These are phyloP conservation scores for Hirundichthys speculiger DNA, from an alignment of 2,113 vertebrate species.

Conservation along the genomic window DNA sequence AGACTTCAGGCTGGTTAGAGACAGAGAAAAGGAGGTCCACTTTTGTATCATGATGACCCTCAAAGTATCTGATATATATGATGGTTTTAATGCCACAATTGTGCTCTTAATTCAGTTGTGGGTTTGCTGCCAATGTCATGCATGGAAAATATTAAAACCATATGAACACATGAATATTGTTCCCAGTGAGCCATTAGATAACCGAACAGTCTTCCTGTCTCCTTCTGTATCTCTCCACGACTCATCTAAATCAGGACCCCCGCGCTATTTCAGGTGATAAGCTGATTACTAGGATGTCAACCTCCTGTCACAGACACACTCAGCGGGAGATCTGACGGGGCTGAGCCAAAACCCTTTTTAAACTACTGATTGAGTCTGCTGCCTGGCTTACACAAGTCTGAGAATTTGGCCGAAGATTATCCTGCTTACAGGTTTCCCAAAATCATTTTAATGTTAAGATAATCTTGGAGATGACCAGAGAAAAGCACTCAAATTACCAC, in stretches of 20 bases:
- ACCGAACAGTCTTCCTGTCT: constrained; percentile 19
- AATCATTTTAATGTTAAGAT: constrained; percentile 4
- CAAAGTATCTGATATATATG: not conserved
- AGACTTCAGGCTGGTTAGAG: too few relatives aligned
- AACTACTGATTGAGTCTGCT: constrained; percentile 28
- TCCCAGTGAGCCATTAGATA: constrained; percentile 19
- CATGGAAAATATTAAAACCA: not conserved
- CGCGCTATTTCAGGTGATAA: constrained; percentile 57
- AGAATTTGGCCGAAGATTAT: constrained; percentile 28
- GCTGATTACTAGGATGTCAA: constrained; percentile 51
- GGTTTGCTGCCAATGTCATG: not conserved
- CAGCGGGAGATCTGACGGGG: constrained; percentile 39
- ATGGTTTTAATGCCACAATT: not conserved
- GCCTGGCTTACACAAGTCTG: not conserved
- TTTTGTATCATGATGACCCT: not conserved
- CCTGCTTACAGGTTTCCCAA: not conserved
- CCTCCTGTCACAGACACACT: constrained; percentile 26
- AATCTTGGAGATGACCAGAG: not conserved
- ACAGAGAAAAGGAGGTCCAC: too few relatives aligned
- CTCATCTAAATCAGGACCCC: constrained; percentile 7
- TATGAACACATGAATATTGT: constrained; percentile 2
- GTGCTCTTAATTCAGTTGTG: too few relatives aligned
- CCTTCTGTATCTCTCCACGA: not conserved
- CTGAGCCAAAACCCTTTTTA: constrained; percentile 13
- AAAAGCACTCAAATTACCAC: not conserved